phyloP scores from a whole-genome alignment of 2,888 invertebrate genomes.

The Koerneria pararmatus region DNA sequence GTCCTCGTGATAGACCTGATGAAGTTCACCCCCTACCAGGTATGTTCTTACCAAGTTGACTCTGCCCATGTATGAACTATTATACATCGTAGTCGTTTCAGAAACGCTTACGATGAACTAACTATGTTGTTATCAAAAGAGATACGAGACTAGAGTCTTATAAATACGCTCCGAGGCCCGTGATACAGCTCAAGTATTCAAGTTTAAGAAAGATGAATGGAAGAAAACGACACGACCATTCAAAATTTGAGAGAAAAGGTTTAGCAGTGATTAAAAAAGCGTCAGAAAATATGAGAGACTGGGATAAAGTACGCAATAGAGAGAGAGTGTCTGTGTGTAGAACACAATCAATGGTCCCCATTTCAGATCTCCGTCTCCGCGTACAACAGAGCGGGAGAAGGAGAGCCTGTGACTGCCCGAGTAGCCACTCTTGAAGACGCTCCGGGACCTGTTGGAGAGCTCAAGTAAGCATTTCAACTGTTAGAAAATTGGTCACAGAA shows the following conservation, averaged over 20 bases:
- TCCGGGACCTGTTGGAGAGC: constrained; percentile 45
- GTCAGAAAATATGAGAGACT: neutral
- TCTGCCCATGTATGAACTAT: too few relatives aligned
- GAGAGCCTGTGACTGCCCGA: constrained; percentile 76
- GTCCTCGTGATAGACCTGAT: constrained; percentile 44
- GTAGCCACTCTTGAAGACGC: constrained; percentile 73
- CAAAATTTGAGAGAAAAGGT: neutral
- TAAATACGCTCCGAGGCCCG: too few relatives aligned
- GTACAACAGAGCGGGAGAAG: constrained; percentile 95
- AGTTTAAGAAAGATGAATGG: too few relatives aligned
- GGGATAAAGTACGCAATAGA: neutral
- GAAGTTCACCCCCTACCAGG: constrained; percentile 66
- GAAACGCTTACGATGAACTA: too few relatives aligned
- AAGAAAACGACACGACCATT: too few relatives aligned
- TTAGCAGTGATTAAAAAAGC: neutral
- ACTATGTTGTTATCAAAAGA: too few relatives aligned
- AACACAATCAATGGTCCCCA: neutral
- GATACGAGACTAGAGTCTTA: too few relatives aligned
- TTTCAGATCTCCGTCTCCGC: constrained; percentile 78
- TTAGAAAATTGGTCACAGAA: too few relatives aligned
- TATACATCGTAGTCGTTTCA: too few relatives aligned
- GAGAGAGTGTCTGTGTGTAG: too few relatives aligned
- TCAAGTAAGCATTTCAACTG: constrained; percentile 23
- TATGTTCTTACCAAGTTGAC: too few relatives aligned
- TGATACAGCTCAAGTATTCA: neutral